A percentile compares a stretch with the other conserved stretches of the same genome.
These are phyloP conservation scores for Tyrophagus putrescentiae DNA, from an alignment of 1,140 invertebrate species.

Conservation along the genomic window DNA sequence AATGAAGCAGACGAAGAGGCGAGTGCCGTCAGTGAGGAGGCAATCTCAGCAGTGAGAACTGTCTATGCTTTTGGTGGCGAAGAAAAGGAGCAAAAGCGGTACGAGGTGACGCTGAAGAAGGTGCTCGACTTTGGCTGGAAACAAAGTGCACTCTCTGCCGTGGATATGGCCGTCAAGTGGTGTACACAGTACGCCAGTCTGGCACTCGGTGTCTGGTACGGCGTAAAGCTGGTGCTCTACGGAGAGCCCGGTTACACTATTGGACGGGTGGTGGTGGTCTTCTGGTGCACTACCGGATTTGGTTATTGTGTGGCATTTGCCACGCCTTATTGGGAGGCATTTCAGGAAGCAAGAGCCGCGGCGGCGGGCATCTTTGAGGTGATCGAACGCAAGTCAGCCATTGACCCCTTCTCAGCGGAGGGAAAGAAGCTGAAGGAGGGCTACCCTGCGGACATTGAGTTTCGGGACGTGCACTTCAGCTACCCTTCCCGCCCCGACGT, in stretches of 20 bases:
- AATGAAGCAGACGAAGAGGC: conserved; percentile 34
- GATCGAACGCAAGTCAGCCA: conserved; percentile 40
- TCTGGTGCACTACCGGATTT: conserved; percentile 66
- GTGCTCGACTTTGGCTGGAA: conserved; percentile 51
- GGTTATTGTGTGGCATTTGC: conserved; percentile 69
- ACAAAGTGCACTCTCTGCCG: conserved; percentile 49
- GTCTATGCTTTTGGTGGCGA: conserved; percentile 37
- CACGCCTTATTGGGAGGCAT: conserved; percentile 58
- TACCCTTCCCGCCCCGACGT: conserved; percentile 41
- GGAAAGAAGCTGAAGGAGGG: neutral
- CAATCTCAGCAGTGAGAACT: conserved; percentile 35
- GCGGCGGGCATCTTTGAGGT: conserved; percentile 59
- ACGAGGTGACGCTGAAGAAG: conserved; percentile 37
- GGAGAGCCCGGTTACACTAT: conserved; percentile 21
- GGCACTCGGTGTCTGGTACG: conserved; percentile 59
- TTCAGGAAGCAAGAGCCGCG: conserved; percentile 57
- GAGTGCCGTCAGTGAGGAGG: conserved; percentile 38
- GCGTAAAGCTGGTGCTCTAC: conserved; percentile 42
- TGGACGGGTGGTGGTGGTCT: conserved; percentile 35
- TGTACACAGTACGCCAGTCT: neutral
- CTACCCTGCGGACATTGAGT: conserved; percentile 42
- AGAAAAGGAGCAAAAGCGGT: conserved; percentile 33
- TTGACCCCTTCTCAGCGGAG: neutral
- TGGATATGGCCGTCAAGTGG: neutral
- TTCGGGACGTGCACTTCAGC: conserved; percentile 46